Conservation (phyloP, 2,113 vertebrate species). For the Notothenia coriiceps region DNA sequence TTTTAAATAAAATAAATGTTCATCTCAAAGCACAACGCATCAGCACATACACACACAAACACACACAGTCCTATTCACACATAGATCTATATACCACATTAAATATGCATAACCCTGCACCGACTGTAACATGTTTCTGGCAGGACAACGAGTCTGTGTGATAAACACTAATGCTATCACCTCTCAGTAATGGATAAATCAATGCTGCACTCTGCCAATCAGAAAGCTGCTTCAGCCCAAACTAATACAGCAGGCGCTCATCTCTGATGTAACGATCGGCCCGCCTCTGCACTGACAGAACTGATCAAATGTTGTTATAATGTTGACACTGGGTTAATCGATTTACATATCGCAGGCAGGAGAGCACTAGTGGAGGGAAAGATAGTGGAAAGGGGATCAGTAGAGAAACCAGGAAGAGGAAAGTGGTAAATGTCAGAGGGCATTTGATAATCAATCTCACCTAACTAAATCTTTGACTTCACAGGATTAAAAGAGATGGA, state of each 20-base stretch:
- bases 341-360: slow-evolving; percentile 42
- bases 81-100: background rate
- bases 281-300: slow-evolving; percentile 44
- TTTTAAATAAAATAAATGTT: slow-evolving; percentile 36
- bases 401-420: background rate
- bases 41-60: background rate
- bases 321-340: slow-evolving; percentile 60
- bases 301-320: slow-evolving; percentile 68
- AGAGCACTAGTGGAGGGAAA: slow-evolving; percentile 4
- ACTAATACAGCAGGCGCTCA: slow-evolving; percentile 38
- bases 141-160: slow-evolving; percentile 54
- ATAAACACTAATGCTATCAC: slow-evolving; percentile 68
- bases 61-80: background rate
- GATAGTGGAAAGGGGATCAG: slow-evolving; percentile 2
- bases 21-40: background rate
- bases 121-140: slow-evolving; percentile 37
- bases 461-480: slow-evolving; percentile 41
- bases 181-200: slow-evolving; percentile 69
- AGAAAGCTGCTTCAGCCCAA: slow-evolving; percentile 60
- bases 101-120: background rate
- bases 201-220: slow-evolving; percentile 66
- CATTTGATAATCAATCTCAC: slow-evolving; percentile 46
- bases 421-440: slow-evolving; percentile 36
- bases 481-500: slow-evolving; percentile 49
- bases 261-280: slow-evolving; percentile 56